Percentiles rank a stretch among this genome's conserved stretches.
phyloP scores from a whole-genome alignment of 2,888 invertebrate genomes.

The Parochlus steinenii region DNA sequence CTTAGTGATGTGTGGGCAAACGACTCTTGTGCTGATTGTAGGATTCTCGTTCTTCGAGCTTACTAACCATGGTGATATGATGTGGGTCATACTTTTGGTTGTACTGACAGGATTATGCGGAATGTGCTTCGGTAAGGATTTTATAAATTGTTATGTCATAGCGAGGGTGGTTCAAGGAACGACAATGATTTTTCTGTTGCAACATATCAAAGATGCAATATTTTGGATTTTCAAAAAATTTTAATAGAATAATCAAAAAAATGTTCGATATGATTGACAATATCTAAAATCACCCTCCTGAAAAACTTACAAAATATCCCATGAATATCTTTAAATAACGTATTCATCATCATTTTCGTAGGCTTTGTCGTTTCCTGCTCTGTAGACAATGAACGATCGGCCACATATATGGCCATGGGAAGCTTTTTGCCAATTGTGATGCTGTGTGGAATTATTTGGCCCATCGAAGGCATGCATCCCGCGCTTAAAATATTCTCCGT shows the following conservation, averaged over 20 bases:
- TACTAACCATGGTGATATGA: conserved; percentile 57
- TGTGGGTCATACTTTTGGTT: conserved; percentile 56
- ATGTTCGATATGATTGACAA: too few species aligned
- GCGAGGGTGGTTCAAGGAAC: too few species aligned
- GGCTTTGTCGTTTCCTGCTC: conserved; percentile 68
- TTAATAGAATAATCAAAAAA: too few species aligned
- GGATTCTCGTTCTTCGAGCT: conserved; percentile 63
- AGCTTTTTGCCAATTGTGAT: conserved; percentile 74
- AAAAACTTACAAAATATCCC: neutral
- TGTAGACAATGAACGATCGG: conserved; percentile 68
- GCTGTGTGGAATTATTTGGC: conserved; percentile 87
- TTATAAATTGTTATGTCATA: neutral
- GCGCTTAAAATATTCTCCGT: conserved; percentile 52
- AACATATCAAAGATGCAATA: too few species aligned
- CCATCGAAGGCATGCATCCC: conserved; percentile 79
- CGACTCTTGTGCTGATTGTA: conserved; percentile 58
- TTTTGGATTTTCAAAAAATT: too few species aligned
- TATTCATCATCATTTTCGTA: conserved; percentile 22
- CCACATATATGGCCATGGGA: conserved; percentile 71
- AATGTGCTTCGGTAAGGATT: conserved; percentile 69
- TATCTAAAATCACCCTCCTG: too few species aligned
- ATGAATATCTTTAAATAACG: neutral
- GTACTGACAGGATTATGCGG: conserved; percentile 77
- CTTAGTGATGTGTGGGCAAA: conserved; percentile 71
- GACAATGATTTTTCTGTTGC: too few species aligned